Base-by-base conservation (phyloP, 2,113 vertebrate species). In the Platysternon megacephalum region DNA sequence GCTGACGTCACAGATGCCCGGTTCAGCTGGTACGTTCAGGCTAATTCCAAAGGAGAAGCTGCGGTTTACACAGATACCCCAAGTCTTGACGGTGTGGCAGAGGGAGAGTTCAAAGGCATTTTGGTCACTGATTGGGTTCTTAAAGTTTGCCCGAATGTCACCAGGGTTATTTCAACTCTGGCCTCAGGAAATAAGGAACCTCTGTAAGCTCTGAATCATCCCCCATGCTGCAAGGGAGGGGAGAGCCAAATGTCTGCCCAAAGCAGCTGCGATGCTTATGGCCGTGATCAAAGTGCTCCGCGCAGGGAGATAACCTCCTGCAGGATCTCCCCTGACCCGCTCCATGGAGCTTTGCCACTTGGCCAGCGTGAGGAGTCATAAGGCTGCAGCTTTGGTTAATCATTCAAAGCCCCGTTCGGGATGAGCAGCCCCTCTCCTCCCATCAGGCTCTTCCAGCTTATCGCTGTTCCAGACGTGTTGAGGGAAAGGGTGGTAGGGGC, bases 361-460 rank as follows among this genome's bases (percentile, higher is more conserved):
- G 55, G 19, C 22, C 19, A 17, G 84, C 3, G n/a, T 24, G 8
- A 3, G 39, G 39, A 29, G 85, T 4, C 26, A 2, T 32, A 79
- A 49, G 83, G 56, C 55, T 46, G 76, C 16, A 35, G 72, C 14
- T 56, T 74, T 68, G 95, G 79, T 29, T 91, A 89, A 56, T 88
- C 85, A 11, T 44, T 86, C 79, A 21, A 82, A 55, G 84, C 32
- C 84, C 80, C 5, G 78, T 55, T 74, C 5, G 53, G 35, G 82
- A 46, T 65, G 49, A 88, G 85, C 85, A 22, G 80, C 32, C 68
- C 74, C 52, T 3, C n/a, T 39, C 11, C 65, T 78, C 79, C 79
- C 44, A 26, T 29, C 29, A 4, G 53, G 76, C n/a, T 87, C 52
- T n/a, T 79, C 76, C 92, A 85, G 32, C 55, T 94, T 93, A 53